phyloP scores from a whole-genome alignment of 2,888 invertebrate species.

The Eupithecia subfuscata region DNA sequence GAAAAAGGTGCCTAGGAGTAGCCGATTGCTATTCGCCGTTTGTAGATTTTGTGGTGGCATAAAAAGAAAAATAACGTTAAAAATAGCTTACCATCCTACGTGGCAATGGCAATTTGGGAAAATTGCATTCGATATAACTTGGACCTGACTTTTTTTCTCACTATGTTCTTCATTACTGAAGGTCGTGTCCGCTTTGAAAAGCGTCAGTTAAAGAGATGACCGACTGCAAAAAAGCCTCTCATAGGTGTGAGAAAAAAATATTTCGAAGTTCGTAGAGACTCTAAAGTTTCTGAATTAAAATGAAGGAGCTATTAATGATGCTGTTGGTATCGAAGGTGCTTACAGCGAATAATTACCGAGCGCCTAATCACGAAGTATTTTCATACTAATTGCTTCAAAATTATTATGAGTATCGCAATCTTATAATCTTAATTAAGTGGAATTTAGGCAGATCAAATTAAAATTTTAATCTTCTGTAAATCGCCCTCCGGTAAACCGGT shows the following conservation, averaged over 20 bases:
- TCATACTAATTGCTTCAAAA: constrained; percentile 79
- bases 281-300: neutral
- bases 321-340: constrained; percentile 44
- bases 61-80: neutral
- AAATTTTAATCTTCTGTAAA: constrained; percentile 77
- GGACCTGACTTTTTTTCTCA: neutral
- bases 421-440: constrained; percentile 81
- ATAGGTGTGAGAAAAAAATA: neutral
- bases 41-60: neutral
- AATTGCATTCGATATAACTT: neutral
- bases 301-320: constrained; percentile 6
- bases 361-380: constrained; percentile 65
- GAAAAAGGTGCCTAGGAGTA: neutral
- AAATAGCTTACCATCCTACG: neutral
- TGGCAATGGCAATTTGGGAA: neutral
- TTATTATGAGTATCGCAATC: constrained; percentile 81
- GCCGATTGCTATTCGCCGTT: neutral
- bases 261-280: neutral
- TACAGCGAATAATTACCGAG: constrained; percentile 66
- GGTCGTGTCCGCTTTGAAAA: neutral
- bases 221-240: neutral
- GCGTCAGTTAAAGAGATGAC: neutral
- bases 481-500: constrained; percentile 58
- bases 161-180: neutral
- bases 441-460: constrained; percentile 74